These are phyloP conservation scores for Drosophila nigromelanica DNA, from an alignment of 1,140 invertebrate species.

Conservation along the genomic window DNA sequence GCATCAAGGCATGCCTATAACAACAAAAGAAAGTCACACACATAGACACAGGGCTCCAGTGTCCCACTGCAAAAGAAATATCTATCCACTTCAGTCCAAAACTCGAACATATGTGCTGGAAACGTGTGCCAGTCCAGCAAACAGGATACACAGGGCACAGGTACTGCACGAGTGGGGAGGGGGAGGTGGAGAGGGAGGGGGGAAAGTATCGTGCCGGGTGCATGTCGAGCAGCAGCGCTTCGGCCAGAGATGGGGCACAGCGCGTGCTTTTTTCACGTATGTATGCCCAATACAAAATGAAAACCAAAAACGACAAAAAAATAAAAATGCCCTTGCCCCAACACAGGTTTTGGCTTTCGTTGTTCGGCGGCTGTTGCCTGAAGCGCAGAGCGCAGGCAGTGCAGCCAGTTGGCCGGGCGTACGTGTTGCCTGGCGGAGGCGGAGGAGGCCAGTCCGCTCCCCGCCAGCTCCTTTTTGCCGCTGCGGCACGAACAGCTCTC, in stretches of 20 bases:
- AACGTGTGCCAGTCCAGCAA: conserved; percentile 12
- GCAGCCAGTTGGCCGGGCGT: conserved; percentile 2
- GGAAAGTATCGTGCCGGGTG: conserved; percentile 1
- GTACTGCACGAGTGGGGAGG: neutral
- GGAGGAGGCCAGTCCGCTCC: neutral
- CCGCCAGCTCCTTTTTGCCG: conserved; percentile 1
- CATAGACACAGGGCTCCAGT: neutral
- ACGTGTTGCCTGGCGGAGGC: conserved; percentile 32
- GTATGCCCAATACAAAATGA: neutral
- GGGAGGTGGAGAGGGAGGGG: too few species aligned
- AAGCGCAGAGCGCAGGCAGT: neutral
- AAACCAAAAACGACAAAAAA: neutral
- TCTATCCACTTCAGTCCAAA: conserved; percentile 15
- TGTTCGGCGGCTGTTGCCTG: conserved; percentile 1
- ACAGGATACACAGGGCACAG: conserved; percentile 8
- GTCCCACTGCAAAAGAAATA: conserved; percentile 4
- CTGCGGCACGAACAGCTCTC: conserved; percentile 8
- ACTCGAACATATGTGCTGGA: conserved; percentile 37
- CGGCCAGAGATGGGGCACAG: conserved; percentile 9
- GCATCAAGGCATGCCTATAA: conserved; percentile 10
- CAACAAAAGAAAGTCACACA: conserved; percentile 11
- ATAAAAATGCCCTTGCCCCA: conserved; percentile 9
- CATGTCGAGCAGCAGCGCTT: conserved; percentile 6
- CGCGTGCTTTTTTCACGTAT: conserved; percentile 10
- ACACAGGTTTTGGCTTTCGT: conserved; percentile 27